Evolutionary conservation across 1,140 invertebrate genomes (phyloP).

Genomic region (Drosophila triauraria): DNA sequence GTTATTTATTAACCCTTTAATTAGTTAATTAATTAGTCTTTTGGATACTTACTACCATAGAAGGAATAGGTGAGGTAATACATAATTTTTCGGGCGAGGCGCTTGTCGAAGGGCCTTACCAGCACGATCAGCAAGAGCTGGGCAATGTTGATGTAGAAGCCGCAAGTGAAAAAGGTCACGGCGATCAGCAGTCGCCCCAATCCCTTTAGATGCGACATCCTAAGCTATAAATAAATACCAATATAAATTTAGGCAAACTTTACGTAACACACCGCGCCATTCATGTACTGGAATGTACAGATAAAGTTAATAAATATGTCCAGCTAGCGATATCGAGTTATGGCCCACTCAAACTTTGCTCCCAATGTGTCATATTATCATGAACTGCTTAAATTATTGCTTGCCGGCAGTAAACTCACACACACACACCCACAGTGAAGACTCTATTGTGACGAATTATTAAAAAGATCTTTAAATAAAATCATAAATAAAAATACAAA

Average conservation of each 20-base stretch:
- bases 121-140: constrained; percentile 91
- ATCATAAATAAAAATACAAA: not conserved
- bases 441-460: not conserved
- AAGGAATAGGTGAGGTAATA: constrained; percentile 95
- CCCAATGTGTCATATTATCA: constrained; percentile 21
- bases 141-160: constrained; percentile 93
- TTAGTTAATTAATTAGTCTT: not conserved
- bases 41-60: constrained; percentile 93
- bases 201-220: constrained; percentile 57
- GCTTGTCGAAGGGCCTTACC: constrained; percentile 90
- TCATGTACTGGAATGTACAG: constrained; percentile 9
- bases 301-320: constrained; percentile 52
- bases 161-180: constrained; percentile 95
- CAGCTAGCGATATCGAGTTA: constrained; percentile 47
- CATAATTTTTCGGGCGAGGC: constrained; percentile 94
- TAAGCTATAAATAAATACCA: constrained; percentile 44
- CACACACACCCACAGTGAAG: constrained; percentile 7
- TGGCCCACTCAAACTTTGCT: constrained; percentile 52
- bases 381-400: constrained; percentile 27
- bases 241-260: constrained; percentile 15
- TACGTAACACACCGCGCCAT: constrained; percentile 35
- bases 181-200: constrained; percentile 91
- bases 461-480: no score
- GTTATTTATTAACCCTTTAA: no score
- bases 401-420: constrained; percentile 15